Base-by-base conservation (phyloP, 2,113 vertebrate genomes). In the Butorides virescens region DNA sequence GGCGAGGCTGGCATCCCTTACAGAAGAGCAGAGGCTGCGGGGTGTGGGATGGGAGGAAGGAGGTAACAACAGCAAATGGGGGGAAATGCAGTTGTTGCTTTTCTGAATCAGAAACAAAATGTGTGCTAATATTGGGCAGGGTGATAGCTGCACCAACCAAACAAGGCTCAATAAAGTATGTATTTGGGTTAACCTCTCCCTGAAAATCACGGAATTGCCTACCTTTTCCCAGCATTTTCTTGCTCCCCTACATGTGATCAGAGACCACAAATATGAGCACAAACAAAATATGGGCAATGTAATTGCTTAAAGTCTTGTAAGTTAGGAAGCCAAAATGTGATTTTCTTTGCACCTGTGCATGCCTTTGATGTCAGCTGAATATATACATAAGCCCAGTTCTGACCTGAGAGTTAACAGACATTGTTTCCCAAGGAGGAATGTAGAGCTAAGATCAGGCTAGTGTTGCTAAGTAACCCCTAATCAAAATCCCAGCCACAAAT, bases 291-390 rank as follows among this genome's bases (percentile, higher is more conserved):
- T 2, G 1, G 21, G n/a, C 46, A 75, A 42, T 18, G 25, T 19
- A 90, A 34, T 83, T 83, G 39, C 53, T 82, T 59, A 34, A 86
- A 66, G 39, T 29, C 53, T 76, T 76, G 19, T 53, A 78, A 72
- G n/a, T 85, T 77, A 76, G 63, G 44, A 93, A 85, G 42, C 14
- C n/a, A 72, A 88, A 85, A 15, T 52, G 39, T 13, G 32, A 37
- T 25, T 75, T 65, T 52, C 70, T 63, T 68, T 59, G 44, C 27
- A 58, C 47, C 19, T 11, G 2, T 72, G 11, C 9, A 70, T 30
- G 36, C 70, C 87, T 96, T 92, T 97, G 86, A 91, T 91, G 77
- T 87, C 68, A 87, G 46, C 47, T 92, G 71, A 92, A 75, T 76
- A 55, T 84, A 86, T 66, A 95, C 32, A 50, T 55, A 55, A 82